Conservation (phyloP, 2,113 vertebrate species). For the Nannospalax galili region DNA sequence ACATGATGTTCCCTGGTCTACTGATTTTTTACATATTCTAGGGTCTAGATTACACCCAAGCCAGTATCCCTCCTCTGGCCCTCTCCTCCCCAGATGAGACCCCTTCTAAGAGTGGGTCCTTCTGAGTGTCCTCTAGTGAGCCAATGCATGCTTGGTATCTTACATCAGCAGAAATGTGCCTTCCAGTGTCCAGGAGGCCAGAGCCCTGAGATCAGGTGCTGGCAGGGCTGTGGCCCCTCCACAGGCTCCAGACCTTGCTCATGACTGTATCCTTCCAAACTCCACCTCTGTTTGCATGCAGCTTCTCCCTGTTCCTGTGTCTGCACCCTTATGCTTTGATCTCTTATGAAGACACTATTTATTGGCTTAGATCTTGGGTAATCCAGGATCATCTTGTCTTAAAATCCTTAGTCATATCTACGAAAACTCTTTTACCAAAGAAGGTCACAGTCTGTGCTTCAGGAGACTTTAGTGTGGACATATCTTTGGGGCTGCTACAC, state of each 20-base stretch:
- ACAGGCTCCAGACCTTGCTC: background rate
- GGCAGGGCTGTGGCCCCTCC: background rate
- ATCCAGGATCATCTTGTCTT: background rate
- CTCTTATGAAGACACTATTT: background rate
- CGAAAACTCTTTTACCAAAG: background rate
- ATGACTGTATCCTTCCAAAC: rapidly evolving
- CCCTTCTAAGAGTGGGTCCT: background rate
- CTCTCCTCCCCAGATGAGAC: background rate
- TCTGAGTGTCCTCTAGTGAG: background rate
- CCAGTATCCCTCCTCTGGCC: too few relatives aligned
- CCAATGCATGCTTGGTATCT: background rate
- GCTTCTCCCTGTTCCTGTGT: background rate
- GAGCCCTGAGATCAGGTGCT: background rate
- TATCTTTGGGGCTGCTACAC: too few relatives aligned
- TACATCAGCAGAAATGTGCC: background rate
- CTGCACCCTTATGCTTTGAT: background rate
- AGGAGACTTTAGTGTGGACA: rapidly evolving
- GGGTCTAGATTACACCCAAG: background rate
- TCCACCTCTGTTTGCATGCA: background rate
- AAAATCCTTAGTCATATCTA: background rate
- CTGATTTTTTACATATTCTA: too few relatives aligned
- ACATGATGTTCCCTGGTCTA: background rate
- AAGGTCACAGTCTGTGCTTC: background rate
- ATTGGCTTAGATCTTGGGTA: background rate
- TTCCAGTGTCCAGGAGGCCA: background rate